These are phyloP conservation scores for Hippocampus comes DNA, from an alignment of 2,113 vertebrate species.

Conservation along the genomic window DNA sequence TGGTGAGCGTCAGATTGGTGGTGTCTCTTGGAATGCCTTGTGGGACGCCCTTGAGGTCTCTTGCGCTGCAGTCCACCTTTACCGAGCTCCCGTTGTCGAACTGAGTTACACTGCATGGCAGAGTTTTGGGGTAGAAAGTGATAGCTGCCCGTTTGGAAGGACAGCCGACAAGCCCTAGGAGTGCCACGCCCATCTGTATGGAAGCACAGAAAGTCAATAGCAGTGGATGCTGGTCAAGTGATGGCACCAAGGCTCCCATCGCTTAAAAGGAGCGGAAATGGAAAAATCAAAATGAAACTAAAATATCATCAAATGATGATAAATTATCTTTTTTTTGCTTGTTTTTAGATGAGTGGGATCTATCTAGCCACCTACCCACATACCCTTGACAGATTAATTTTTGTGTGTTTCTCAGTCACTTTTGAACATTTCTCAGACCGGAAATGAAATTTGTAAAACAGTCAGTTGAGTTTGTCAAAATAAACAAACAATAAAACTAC, in stretches of 20 bases:
- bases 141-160: constrained; percentile 38
- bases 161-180: constrained; percentile 34
- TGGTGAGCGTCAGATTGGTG: constrained; percentile 90
- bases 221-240: too few species aligned
- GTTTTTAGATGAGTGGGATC: neutral
- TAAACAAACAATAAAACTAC: too few species aligned
- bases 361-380: neutral
- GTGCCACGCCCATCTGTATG: constrained; percentile 38
- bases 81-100: constrained; percentile 55
- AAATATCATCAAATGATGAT: too few species aligned
- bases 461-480: too few species aligned
- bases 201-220: constrained; percentile 16
- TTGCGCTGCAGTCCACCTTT: constrained; percentile 84
- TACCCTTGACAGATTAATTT: too few species aligned
- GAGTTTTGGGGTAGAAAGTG: constrained; percentile 82
- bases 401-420: too few species aligned
- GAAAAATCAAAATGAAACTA: too few species aligned
- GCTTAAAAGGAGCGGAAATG: too few species aligned
- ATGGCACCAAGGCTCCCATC: too few species aligned
- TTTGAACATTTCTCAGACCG: too few species aligned
- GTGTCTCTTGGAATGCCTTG: constrained; percentile 77
- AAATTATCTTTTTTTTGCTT: neutral
- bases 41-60: constrained; percentile 75
- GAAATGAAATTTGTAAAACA: too few species aligned
- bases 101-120: constrained; percentile 81